Evolutionary conservation across 2,888 invertebrate species (phyloP).

Genomic region (Limulus polyphemus): DNA sequence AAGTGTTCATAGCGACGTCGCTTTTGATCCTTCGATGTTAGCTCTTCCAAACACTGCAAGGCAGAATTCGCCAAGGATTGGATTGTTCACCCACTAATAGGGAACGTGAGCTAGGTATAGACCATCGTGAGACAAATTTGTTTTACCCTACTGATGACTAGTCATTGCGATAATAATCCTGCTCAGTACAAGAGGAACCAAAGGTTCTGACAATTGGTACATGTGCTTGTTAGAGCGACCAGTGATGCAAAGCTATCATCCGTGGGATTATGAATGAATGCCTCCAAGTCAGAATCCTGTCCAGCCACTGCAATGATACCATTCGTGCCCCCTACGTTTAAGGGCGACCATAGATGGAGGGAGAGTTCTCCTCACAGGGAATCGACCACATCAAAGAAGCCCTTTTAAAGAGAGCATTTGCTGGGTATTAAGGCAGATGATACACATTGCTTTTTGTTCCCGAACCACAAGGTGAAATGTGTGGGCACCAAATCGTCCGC

Average conservation of each 20-base stretch:
- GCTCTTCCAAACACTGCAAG: constrained; percentile 62
- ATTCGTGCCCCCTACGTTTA: constrained; percentile 23
- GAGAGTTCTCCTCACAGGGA: constrained; percentile 32
- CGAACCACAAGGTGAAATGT: constrained; percentile 29
- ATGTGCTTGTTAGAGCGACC: constrained; percentile 49
- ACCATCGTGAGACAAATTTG: constrained; percentile 41
- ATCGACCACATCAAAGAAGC: background rate
- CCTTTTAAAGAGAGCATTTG: background rate
- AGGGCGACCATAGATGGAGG: constrained; percentile 38
- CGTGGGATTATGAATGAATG: constrained; percentile 47
- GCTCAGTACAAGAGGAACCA: constrained; percentile 47
- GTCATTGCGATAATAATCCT: constrained; percentile 45
- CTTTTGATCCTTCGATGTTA: constrained; percentile 49
- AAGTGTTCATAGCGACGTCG: constrained; percentile 35
- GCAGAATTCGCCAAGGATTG: constrained; percentile 57
- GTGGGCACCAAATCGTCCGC: constrained; percentile 48
- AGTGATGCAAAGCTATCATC: constrained; percentile 53
- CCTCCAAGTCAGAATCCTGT: constrained; percentile 49
- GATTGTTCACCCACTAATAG: constrained; percentile 56
- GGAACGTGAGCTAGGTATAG: constrained; percentile 54
- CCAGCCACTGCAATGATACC: constrained; percentile 42
- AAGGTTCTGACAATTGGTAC: constrained; percentile 49
- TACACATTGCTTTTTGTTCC: background rate
- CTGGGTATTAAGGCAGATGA: background rate
- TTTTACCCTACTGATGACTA: constrained; percentile 15